A percentile compares a stretch with the other conserved stretches of the same genome.
phyloP scores from a whole-genome alignment of 1,140 invertebrate genomes.

The Drosophila grimshawi region DNA sequence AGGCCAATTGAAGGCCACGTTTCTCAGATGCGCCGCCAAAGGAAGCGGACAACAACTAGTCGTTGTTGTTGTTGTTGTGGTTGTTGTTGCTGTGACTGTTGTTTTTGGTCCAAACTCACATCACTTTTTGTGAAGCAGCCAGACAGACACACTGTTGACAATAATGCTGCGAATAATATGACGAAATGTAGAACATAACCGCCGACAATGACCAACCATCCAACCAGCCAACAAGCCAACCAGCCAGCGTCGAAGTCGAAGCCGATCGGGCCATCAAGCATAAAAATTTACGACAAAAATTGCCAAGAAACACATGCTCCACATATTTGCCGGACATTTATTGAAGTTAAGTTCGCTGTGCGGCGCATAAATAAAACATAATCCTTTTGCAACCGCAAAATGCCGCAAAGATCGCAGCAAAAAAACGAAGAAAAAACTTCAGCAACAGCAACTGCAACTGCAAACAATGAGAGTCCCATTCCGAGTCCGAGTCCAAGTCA shows the following conservation, averaged over 20 bases:
- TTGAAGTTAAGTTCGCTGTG: conserved; percentile 84
- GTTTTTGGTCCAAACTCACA: conserved; percentile 15
- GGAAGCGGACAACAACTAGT: conserved; percentile 1
- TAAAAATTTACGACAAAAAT: conserved; percentile 84
- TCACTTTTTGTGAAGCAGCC: conserved; percentile 60
- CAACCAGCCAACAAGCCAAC: conserved; percentile 30
- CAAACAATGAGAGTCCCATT: conserved; percentile 54
- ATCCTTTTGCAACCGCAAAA: conserved; percentile 61
- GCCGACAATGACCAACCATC: conserved; percentile 63
- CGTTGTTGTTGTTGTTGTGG: neutral
- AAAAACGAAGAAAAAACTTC: conserved; percentile 27
- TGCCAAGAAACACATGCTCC: conserved; percentile 84
- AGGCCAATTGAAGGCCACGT: conserved; percentile 36
- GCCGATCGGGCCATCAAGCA: conserved; percentile 58
- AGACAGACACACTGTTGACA: conserved; percentile 62
- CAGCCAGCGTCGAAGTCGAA: too few relatives aligned
- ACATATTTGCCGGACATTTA: conserved; percentile 85
- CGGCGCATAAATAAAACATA: conserved; percentile 84
- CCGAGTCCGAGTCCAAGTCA: conserved; percentile 6
- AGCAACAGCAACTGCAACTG: conserved; percentile 31
- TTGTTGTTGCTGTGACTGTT: conserved; percentile 11
- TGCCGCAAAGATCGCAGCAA: conserved; percentile 47
- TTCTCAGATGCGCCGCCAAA: conserved; percentile 60
- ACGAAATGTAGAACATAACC: conserved; percentile 82
- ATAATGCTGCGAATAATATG: conserved; percentile 84